Conservation (phyloP, 2,797 vertebrate species). For the Sternarchorhynchus goeldii region DNA sequence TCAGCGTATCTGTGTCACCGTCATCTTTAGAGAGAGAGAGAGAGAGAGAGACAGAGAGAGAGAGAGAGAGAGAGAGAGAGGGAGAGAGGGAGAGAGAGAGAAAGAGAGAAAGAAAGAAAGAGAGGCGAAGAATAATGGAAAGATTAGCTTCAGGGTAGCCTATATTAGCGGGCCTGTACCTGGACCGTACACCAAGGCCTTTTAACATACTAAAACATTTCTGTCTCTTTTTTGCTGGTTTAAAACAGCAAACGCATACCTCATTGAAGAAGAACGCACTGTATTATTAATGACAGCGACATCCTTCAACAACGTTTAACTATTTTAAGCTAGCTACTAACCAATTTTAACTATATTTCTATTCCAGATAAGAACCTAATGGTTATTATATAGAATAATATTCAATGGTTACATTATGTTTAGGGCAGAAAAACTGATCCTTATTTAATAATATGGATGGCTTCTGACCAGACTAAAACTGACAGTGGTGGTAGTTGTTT, state of each 20-base stretch:
- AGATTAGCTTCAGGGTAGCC: constrained; percentile 23
- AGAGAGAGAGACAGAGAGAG: neutral
- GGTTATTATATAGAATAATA: neutral
- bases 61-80: neutral
- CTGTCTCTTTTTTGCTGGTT: too few relatives aligned
- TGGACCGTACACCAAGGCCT: constrained; percentile 4
- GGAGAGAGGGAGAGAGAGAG: neutral
- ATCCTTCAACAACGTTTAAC: neutral
- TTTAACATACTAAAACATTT: constrained; percentile 7
- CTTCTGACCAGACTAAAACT: neutral
- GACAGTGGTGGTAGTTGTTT: neutral
- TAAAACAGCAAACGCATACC: neutral
- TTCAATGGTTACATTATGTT: neutral
- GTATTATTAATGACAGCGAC: neutral
- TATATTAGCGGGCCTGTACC: neutral
- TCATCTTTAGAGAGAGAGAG: constrained; percentile 7
- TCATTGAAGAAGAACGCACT: neutral
- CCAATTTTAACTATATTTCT: neutral
- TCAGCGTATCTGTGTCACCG: neutral
- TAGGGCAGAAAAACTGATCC: neutral
- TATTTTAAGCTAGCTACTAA: neutral
- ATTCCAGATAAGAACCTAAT: neutral
- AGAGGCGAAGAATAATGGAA: constrained; percentile 11
- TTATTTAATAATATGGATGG: neutral
- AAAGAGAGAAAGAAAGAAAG: too few relatives aligned